Conservation (phyloP, 1,140 invertebrate genomes). For the Acromyrmex echinatior region DNA sequence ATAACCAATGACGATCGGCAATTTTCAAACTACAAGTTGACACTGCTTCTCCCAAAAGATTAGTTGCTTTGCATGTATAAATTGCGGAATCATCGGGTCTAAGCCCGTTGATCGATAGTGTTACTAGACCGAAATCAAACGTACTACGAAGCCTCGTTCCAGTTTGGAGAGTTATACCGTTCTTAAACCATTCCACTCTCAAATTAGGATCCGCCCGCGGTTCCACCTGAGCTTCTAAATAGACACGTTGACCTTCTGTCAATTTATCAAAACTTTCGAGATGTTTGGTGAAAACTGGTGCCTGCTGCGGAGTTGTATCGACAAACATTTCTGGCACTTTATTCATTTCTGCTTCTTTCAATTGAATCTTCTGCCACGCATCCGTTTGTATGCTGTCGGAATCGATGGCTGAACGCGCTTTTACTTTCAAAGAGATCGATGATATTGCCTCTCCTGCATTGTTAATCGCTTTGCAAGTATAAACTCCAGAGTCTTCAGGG, state of each 20-base stretch:
- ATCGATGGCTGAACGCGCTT: conserved; percentile 92
- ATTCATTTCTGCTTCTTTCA: conserved; percentile 96
- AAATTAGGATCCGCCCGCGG: conserved; percentile 98
- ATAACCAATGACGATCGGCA: conserved; percentile 94
- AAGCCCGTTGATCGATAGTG: conserved; percentile 94
- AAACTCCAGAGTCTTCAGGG: conserved; percentile 96
- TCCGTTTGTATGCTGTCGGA: conserved; percentile 94
- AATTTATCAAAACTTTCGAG: conserved; percentile 95
- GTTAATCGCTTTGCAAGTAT: conserved; percentile 97
- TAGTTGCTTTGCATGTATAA: conserved; percentile 97
- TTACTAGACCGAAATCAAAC: conserved; percentile 98
- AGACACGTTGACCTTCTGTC: conserved; percentile 95
- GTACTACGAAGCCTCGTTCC: conserved; percentile 95
- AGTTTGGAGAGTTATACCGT: conserved; percentile 94
- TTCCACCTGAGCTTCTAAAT: conserved; percentile 97
- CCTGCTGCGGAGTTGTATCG: conserved; percentile 93
- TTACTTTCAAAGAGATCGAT: conserved; percentile 95
- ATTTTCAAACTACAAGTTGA: conserved; percentile 97
- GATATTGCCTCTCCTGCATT: conserved; percentile 96
- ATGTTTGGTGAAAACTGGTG: conserved; percentile 96
- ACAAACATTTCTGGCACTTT: conserved; percentile 94
- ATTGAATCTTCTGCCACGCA: conserved; percentile 95
- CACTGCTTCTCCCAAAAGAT: conserved; percentile 95
- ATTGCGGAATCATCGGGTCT: conserved; percentile 96
- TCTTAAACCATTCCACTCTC: conserved; percentile 96